Evolutionary conservation across 1,140 invertebrate genomes (phyloP).

Genomic region (Drosophila mojavensis): DNA sequence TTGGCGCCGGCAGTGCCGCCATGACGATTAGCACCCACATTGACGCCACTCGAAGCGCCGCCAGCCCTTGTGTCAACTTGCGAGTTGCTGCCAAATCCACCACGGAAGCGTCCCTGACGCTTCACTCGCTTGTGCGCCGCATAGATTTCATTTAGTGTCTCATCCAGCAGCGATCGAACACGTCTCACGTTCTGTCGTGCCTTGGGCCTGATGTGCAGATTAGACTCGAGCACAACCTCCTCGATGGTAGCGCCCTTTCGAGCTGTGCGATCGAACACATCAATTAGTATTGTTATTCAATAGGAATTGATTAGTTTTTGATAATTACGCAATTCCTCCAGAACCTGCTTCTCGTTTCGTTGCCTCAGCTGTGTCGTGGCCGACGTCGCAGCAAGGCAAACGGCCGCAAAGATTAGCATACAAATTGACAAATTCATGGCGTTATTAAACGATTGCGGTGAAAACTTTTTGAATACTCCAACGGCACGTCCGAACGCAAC

Average conservation of each 20-base stretch:
- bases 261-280: slow-evolving; percentile 32
- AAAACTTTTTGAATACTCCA: slow-evolving; percentile 13
- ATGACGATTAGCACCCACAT: slow-evolving; percentile 57
- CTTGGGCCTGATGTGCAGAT: slow-evolving; percentile 80
- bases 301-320: slow-evolving; percentile 13
- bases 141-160: slow-evolving; percentile 36
- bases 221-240: slow-evolving; percentile 83
- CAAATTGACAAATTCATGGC: slow-evolving; percentile 63
- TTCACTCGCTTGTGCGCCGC: slow-evolving; percentile 71
- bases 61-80: slow-evolving; percentile 51
- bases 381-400: slow-evolving; percentile 50
- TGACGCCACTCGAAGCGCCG: slow-evolving; percentile 51
- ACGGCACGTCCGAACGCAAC: slow-evolving; percentile 57
- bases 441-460: slow-evolving; percentile 17
- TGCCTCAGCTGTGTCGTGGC: slow-evolving; percentile 62
- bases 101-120: slow-evolving; percentile 35
- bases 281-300: slow-evolving; percentile 1
- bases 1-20: slow-evolving; percentile 63
- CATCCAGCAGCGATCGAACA: slow-evolving; percentile 45
- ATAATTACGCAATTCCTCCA: slow-evolving; percentile 68
- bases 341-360: slow-evolving; percentile 75
- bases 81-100: slow-evolving; percentile 21
- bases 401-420: slow-evolving; percentile 50
- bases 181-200: slow-evolving; percentile 61
- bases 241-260: slow-evolving; percentile 72